Evolutionary conservation across 2,797 vertebrate genomes (phyloP).

Genomic region (Hirundo rustica): DNA sequence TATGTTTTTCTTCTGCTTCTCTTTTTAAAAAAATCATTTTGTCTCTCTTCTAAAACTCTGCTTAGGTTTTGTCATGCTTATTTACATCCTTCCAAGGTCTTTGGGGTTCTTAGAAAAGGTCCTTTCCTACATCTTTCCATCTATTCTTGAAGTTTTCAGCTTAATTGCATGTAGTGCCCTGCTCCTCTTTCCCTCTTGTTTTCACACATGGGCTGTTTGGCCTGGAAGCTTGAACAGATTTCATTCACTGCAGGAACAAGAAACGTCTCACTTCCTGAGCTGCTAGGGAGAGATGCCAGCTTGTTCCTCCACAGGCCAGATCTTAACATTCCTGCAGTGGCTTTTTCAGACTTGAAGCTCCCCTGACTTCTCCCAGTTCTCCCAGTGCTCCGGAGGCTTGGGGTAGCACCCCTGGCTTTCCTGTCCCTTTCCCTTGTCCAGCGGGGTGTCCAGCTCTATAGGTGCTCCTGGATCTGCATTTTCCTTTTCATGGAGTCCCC

Average conservation of each 20-base stretch:
- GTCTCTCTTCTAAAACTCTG: not conserved
- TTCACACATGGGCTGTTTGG: fast-evolving
- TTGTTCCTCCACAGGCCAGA: not conserved
- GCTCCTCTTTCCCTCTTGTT: not conserved
- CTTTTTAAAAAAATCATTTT: not conserved
- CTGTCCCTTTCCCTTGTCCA: not conserved
- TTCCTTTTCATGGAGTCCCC: not conserved
- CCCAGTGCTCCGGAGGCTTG: fast-evolving
- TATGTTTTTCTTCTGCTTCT: not conserved
- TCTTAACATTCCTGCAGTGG: not conserved
- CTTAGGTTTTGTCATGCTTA: not conserved
- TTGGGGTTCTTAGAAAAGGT: not conserved
- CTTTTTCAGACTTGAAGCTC: not conserved
- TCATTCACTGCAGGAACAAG: not conserved
- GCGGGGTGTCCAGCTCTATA: fast-evolving
- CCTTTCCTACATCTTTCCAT: not conserved
- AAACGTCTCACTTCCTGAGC: not conserved
- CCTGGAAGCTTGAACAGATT: not conserved
- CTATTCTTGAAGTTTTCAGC: not conserved
- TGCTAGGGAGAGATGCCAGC: not conserved
- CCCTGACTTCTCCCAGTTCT: not conserved
- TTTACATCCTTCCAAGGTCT: not conserved
- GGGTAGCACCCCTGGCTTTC: fast-evolving
- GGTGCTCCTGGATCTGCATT: not conserved
- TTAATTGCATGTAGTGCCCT: not conserved